A percentile compares a stretch with the other conserved stretches of the same genome.
These are phyloP conservation scores for Aphelenchoides besseyi DNA, from an alignment of 1,140 invertebrate genomes.

Conservation along the genomic window DNA sequence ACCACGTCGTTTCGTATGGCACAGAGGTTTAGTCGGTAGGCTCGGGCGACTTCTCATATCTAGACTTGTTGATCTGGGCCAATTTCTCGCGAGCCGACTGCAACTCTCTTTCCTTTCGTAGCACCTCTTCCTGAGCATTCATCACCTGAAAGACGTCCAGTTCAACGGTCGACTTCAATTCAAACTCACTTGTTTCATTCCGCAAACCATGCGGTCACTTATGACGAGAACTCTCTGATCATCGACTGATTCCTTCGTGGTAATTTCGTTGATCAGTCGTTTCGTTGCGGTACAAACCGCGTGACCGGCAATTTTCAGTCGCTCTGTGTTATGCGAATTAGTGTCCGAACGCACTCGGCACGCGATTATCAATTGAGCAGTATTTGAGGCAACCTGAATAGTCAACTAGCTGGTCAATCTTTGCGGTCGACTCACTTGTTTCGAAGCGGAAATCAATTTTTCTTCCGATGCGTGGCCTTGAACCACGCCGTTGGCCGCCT, in stretches of 20 bases:
- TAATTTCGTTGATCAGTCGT: slow-evolving; percentile 86
- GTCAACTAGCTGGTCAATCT: neutral
- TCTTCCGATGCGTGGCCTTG: slow-evolving; percentile 91
- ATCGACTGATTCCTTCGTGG: slow-evolving; percentile 83
- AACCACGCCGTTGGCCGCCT: slow-evolving; percentile 91
- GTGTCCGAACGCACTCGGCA: slow-evolving; percentile 97
- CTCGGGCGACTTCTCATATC: slow-evolving; percentile 63
- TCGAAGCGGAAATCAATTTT: slow-evolving; percentile 89
- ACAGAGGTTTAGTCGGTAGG: slow-evolving; percentile 25
- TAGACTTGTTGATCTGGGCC: slow-evolving; percentile 67
- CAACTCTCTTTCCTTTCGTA: slow-evolving; percentile 86
- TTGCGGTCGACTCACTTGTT: slow-evolving; percentile 67
- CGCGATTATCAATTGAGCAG: slow-evolving; percentile 90
- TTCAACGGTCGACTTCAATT: neutral
- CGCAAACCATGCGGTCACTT: slow-evolving; percentile 72
- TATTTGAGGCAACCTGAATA: slow-evolving; percentile 82
- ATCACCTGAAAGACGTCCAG: slow-evolving; percentile 62
- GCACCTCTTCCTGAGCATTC: slow-evolving; percentile 71
- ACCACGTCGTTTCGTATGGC: too few species aligned
- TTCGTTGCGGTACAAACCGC: slow-evolving; percentile 95
- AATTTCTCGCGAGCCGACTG: slow-evolving; percentile 84
- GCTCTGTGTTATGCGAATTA: slow-evolving; percentile 82
- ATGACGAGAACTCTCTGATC: slow-evolving; percentile 84
- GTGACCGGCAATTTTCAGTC: slow-evolving; percentile 87
- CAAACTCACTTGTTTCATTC: slow-evolving; percentile 35